These are phyloP conservation scores for Morpho helenor DNA, from an alignment of 2,888 invertebrate genomes.

Conservation along the genomic window DNA sequence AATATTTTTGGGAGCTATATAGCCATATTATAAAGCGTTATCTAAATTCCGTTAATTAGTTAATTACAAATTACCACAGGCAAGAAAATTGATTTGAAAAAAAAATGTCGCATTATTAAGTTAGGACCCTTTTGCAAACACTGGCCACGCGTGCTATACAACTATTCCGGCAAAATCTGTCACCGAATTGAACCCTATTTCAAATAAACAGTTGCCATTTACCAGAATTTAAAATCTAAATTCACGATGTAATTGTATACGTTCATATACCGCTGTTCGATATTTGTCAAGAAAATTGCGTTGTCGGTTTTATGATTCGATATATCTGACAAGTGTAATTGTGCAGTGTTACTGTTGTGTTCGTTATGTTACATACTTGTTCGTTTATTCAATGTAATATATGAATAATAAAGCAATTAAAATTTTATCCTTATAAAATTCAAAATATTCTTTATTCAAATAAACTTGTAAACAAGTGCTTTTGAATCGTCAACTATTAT, in stretches of 20 bases:
- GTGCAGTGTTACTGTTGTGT: conserved; percentile 1
- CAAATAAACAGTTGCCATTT: conserved; percentile 18
- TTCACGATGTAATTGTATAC: conserved; percentile 40
- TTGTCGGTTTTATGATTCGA: conserved; percentile 16
- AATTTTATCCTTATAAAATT: no score
- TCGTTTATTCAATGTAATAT: neutral
- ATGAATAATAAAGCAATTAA: no score
- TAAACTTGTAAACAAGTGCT: no score
- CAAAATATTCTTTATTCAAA: no score
- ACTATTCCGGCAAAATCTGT: conserved; percentile 8
- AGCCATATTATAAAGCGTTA: no score
- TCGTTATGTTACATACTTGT: neutral
- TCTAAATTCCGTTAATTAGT: no score
- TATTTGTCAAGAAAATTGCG: conserved; percentile 60
- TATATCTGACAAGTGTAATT: conserved; percentile 19
- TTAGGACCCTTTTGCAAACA: conserved; percentile 5
- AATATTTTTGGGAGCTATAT: no score
- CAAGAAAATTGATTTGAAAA: no score
- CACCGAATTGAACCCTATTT: conserved; percentile 25
- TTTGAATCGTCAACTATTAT: no score
- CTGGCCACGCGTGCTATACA: conserved; percentile 7
- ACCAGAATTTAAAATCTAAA: conserved; percentile 28
- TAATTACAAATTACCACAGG: no score
- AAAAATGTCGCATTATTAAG: neutral
- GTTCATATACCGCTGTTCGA: conserved; percentile 44